Conservation (phyloP, 1,140 invertebrate species). For the Chrysopa pallens region DNA sequence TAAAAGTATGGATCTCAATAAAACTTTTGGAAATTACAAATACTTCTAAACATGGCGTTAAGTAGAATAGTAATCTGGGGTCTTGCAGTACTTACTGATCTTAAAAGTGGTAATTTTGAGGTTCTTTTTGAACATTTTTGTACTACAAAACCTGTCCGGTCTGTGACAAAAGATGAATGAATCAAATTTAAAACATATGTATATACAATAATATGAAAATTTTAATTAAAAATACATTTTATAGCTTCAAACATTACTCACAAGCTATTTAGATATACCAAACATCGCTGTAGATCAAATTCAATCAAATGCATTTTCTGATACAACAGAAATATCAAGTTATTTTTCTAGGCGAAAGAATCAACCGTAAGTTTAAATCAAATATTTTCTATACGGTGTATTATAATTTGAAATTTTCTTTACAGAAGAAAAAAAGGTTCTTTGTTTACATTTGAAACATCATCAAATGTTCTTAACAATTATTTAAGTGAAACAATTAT, state of each 20-base stretch:
- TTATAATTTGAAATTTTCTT: slow-evolving; percentile 6
- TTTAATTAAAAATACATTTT: slow-evolving; percentile 11
- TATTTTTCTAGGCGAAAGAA: slow-evolving; percentile 48
- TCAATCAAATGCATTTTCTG: slow-evolving; percentile 33
- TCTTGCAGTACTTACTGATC: too few species aligned
- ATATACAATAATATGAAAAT: background rate
- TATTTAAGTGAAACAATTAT: too few species aligned
- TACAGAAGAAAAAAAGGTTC: slow-evolving; percentile 32
- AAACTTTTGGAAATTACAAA: too few species aligned
- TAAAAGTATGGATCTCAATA: too few species aligned
- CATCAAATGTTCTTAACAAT: slow-evolving; percentile 41
- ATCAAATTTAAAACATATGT: too few species aligned
- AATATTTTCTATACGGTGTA: too few species aligned
- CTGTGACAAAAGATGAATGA: too few species aligned
- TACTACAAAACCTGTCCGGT: too few species aligned
- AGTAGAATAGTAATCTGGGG: too few species aligned
- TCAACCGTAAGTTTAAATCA: slow-evolving; percentile 12
- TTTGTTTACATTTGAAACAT: slow-evolving; percentile 65
- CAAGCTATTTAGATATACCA: slow-evolving; percentile 70
- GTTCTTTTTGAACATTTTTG: too few species aligned
- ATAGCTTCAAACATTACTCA: slow-evolving; percentile 58
- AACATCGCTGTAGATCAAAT: slow-evolving; percentile 39
- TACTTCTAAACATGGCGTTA: too few species aligned
- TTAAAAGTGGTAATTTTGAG: too few species aligned
- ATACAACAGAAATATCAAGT: slow-evolving; percentile 39